A percentile compares a stretch with the other conserved stretches of the same genome.
These are phyloP conservation scores for Stenolophus ochropezus DNA, from an alignment of 2,888 invertebrate species.

Conservation along the genomic window DNA sequence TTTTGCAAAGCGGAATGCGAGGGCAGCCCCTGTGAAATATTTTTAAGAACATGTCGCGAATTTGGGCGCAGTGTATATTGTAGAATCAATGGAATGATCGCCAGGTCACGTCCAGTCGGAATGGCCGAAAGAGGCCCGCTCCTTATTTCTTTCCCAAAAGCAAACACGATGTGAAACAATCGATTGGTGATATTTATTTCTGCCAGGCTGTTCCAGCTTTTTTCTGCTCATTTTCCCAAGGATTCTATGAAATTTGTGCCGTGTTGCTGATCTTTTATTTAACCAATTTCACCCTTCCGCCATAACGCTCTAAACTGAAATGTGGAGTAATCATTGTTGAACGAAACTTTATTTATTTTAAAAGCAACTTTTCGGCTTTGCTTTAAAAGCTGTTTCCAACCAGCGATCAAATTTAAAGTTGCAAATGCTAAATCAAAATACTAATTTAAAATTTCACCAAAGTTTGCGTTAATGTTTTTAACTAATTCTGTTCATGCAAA, in stretches of 20 bases:
- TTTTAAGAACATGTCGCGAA: background rate
- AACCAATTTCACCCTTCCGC: background rate
- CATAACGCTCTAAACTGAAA: background rate
- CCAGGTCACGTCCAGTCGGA: conserved; percentile 35
- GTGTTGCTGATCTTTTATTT: conserved; percentile 5
- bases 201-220: background rate
- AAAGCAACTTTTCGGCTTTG: background rate
- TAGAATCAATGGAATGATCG: conserved; percentile 36
- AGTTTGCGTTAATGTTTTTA: background rate
- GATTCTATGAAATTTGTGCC: background rate
- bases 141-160: conserved; percentile 2
- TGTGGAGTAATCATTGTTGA: background rate
- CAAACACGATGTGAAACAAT: conserved; percentile 49
- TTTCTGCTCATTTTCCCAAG: background rate
- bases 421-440: background rate
- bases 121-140: conserved; percentile 13
- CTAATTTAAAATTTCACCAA: background rate
- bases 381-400: background rate
- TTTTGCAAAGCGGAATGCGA: background rate
- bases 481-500: background rate
- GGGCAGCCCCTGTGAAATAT: background rate
- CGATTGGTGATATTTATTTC: conserved; percentile 42
- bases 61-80: conserved; percentile 23
- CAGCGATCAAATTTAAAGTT: background rate
- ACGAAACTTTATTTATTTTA: background rate